Conservation (phyloP, 2,113 vertebrate species). For the Hemibagrus wyckioides region DNA sequence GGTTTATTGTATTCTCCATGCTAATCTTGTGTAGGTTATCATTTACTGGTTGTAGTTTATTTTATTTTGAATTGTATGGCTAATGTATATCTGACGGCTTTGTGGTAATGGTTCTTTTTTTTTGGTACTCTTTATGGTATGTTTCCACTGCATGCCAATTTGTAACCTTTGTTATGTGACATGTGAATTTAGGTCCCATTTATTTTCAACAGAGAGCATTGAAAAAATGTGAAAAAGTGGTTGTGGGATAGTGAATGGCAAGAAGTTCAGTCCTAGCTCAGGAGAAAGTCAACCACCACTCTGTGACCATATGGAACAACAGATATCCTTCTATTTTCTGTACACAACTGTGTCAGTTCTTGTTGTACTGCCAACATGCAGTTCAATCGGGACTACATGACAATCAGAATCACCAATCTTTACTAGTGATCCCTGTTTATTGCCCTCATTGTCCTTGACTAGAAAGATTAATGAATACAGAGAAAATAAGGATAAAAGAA, state of each 20-base stretch:
- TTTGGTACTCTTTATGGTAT: not conserved
- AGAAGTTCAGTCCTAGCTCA: not conserved
- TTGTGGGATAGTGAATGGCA: not conserved
- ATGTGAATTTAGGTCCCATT: not conserved
- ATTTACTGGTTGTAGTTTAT: not conserved
- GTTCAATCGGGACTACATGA: not conserved
- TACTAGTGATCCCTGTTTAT: no score
- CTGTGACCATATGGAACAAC: not conserved
- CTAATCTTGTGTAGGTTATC: not conserved
- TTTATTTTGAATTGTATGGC: not conserved
- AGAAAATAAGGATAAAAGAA: not conserved
- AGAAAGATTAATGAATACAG: not conserved
- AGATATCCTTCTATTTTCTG: not conserved
- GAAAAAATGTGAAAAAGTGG: not conserved
- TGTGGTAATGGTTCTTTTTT: not conserved
- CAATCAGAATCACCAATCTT: no score
- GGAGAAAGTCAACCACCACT: not conserved
- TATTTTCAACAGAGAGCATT: not conserved
- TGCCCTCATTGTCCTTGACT: not conserved
- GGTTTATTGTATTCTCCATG: no score
- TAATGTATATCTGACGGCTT: not conserved
- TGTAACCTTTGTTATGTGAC: not conserved
- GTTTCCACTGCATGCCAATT: not conserved
- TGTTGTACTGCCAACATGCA: not conserved
- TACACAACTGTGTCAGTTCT: not conserved